A percentile compares a stretch with the other conserved stretches of the same genome.
Conservation (phyloP, 2,113 vertebrate genomes). For the Progne subis region DNA sequence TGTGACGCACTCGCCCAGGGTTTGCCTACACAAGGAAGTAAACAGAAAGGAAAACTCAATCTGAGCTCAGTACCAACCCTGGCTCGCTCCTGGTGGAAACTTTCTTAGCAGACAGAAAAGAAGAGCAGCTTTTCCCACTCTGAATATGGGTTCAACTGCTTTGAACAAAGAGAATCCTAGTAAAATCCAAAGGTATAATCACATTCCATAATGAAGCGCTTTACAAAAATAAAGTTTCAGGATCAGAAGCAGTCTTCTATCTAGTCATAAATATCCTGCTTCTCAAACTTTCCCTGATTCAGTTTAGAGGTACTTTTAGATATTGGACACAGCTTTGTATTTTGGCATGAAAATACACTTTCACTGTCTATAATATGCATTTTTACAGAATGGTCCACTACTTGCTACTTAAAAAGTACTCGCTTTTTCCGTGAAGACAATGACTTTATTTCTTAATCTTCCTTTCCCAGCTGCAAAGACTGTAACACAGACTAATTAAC, state of each 20-base stretch:
- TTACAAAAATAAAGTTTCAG: not conserved
- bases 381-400: not conserved
- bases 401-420: not conserved
- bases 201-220: not conserved
- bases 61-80: not conserved
- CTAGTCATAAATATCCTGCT: not conserved
- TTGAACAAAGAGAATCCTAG: not conserved
- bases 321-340: not conserved
- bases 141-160: not conserved
- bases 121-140: not conserved
- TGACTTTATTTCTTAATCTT: not conserved
- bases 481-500: not conserved
- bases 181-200: not conserved
- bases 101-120: not conserved
- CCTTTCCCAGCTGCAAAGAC: not conserved
- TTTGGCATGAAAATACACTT: not conserved
- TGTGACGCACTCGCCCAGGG: not conserved
- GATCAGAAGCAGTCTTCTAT: not conserved
- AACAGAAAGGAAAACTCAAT: not conserved
- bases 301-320: not conserved
- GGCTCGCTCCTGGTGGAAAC: not conserved
- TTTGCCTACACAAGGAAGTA: constrained; percentile 4
- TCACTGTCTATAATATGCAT: not conserved
- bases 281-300: not conserved
- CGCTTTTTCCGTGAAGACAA: not conserved